Base-by-base conservation (phyloP, 2,888 invertebrate species). In the Nowickia ferox region DNA sequence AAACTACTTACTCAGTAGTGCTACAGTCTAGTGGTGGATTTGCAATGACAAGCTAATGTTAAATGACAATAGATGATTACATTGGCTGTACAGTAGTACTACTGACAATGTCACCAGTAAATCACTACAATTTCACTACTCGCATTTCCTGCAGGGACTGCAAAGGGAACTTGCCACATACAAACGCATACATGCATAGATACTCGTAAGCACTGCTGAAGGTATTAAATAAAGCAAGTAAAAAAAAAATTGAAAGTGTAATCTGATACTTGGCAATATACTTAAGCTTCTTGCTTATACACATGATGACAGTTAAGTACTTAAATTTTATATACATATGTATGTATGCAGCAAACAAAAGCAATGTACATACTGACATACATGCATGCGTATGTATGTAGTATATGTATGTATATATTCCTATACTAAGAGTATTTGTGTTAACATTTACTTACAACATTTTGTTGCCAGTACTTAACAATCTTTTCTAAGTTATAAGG, bases 191-290 rank as follows among this genome's bases (percentile, higher is more conserved):
- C n/a, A 13, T 59, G 17, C 2, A 40, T 19, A 40, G 1, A 72
- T 59, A 15, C 15, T 19, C 6, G 40, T 19, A 40, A 1, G 59
- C 48, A 15, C 19, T 19, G 40, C 11, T 48, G 63, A 22, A 48
- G 38, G 55, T 61, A 59, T 65, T 68, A 63, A 78, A 66, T 46
- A 74, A 68, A 71, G 72, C 46, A 66, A 42, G 57, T 66, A 57
- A 63, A 51, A 42, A 76, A 76, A 69, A 79, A 71, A 55, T 63
- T 72, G 79, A 87, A 87, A 87, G 87, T 86, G 87, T 84, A 84
- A 87, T 86, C 85, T 80, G 84, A 87, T 84, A 87, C 87, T 76
- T 79, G 86, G 83, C 86, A 86, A 86, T 86, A 86, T 83, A 83
- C 76, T 86, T 83, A 80, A 86, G 83, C 86, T 86, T 40, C 81